Percentiles rank a stretch among this genome's conserved stretches.
These are phyloP conservation scores for Mola mola DNA, from an alignment of 2,113 vertebrate species.

Conservation along the genomic window DNA sequence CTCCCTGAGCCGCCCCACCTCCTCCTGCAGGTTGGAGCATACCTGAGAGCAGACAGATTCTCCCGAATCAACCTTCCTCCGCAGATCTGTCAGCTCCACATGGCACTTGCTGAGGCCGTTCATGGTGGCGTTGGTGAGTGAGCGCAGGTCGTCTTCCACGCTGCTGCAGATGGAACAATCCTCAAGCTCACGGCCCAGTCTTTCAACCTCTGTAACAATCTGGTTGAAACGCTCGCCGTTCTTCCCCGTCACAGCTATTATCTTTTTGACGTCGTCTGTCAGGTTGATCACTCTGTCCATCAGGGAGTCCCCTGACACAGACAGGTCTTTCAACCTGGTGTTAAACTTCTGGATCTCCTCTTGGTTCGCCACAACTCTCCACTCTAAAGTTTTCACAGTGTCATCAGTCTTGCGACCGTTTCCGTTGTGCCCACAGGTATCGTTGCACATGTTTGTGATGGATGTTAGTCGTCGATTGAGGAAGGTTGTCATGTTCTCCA, in stretches of 20 bases:
- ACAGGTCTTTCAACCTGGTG: conserved; percentile 80
- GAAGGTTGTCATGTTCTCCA: conserved; percentile 74
- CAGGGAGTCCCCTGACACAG: conserved; percentile 80
- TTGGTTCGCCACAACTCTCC: conserved; percentile 80
- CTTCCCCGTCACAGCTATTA: conserved; percentile 67
- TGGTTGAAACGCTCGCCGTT: conserved; percentile 74
- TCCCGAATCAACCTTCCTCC: conserved; percentile 70
- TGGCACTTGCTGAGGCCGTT: conserved; percentile 76
- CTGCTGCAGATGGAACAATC: conserved; percentile 70
- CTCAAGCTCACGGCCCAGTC: conserved; percentile 67
- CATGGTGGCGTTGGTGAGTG: conserved; percentile 80
- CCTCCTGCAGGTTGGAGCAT: conserved; percentile 85
- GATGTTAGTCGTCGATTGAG: conserved; percentile 78
- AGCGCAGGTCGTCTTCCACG: conserved; percentile 69
- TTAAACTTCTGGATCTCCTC: conserved; percentile 81
- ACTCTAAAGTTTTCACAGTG: conserved; percentile 82
- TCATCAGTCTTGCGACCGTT: conserved; percentile 63
- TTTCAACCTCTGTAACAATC: conserved; percentile 72
- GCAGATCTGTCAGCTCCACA: conserved; percentile 60
- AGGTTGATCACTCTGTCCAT: conserved; percentile 77
- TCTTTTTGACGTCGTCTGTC: conserved; percentile 67
- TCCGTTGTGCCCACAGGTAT: conserved; percentile 74
- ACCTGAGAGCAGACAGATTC: conserved; percentile 80
- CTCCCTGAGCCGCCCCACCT: conserved; percentile 83
- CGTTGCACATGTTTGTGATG: conserved; percentile 76